These are phyloP conservation scores for Drosophila ambigua DNA, from an alignment of 1,140 invertebrate genomes.

Conservation along the genomic window DNA sequence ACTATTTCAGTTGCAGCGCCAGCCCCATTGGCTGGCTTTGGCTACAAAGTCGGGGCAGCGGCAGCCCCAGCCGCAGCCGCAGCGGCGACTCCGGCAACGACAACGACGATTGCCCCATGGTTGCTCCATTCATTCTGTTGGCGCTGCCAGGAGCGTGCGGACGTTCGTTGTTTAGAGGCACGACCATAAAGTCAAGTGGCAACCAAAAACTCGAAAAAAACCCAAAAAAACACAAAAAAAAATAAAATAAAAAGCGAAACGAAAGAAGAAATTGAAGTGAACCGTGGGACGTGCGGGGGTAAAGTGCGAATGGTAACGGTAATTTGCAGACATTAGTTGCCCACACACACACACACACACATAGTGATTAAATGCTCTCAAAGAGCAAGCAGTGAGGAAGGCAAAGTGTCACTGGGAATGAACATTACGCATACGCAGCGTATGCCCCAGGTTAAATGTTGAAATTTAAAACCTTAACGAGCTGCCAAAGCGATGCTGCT, in stretches of 20 bases:
- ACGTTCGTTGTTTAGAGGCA: slow-evolving; percentile 64
- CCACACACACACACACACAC: slow-evolving; percentile 18
- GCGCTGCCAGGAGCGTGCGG: slow-evolving; percentile 71
- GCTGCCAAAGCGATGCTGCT: slow-evolving; percentile 43
- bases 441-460: slow-evolving; percentile 47
- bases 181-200: slow-evolving; percentile 54
- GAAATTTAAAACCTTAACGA: slow-evolving; percentile 57
- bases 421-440: slow-evolving; percentile 71
- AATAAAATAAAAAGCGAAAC: slow-evolving; percentile 6
- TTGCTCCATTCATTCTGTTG: slow-evolving; percentile 71
- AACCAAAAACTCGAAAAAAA: slow-evolving; percentile 46
- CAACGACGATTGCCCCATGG: slow-evolving; percentile 26
- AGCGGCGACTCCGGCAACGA: slow-evolving; percentile 56
- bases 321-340: slow-evolving; percentile 76
- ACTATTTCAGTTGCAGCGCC: slow-evolving; percentile 27
- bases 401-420: slow-evolving; percentile 32
- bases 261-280: neutral
- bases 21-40: slow-evolving; percentile 39
- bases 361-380: slow-evolving; percentile 60
- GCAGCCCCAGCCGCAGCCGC: slow-evolving; percentile 56
- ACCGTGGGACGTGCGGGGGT: slow-evolving; percentile 22
- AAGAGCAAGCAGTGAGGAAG: slow-evolving; percentile 21
- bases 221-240: slow-evolving; percentile 11
- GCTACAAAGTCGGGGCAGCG: slow-evolving; percentile 47
- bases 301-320: slow-evolving; percentile 60